Conservation (phyloP, 2,888 invertebrate genomes). For the Idaea straminata region DNA sequence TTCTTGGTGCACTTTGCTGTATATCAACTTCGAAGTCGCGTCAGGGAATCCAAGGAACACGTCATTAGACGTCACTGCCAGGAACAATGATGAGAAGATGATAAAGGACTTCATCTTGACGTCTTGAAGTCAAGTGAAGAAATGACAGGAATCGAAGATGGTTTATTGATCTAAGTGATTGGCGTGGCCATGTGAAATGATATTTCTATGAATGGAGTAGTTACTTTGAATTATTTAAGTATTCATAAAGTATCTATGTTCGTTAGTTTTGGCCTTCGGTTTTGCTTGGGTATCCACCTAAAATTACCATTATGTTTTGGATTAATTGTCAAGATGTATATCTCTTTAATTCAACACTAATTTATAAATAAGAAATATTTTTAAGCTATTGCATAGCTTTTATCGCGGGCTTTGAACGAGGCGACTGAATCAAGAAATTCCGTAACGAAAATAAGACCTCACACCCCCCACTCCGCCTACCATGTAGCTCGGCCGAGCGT, state of each 20-base stretch:
- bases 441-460: no score
- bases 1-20: slow-evolving; percentile 60
- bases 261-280: not conserved
- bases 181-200: slow-evolving; percentile 2
- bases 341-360: no score
- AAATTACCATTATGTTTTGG: not conserved
- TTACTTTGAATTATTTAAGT: slow-evolving; percentile 2
- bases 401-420: no score
- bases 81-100: slow-evolving; percentile 3
- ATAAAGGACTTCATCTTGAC: not conserved
- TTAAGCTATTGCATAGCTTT: no score
- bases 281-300: not conserved
- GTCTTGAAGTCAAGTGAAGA: not conserved
- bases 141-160: not conserved
- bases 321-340: no score
- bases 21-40: slow-evolving; percentile 53
- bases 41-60: slow-evolving; percentile 53
- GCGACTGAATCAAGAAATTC: no score
- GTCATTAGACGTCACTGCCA: slow-evolving; percentile 22
- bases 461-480: no score
- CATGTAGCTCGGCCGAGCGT: no score
- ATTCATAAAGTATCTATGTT: not conserved
- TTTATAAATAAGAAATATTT: no score
- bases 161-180: not conserved
- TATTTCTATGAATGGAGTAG: slow-evolving; percentile 11